A percentile compares a stretch with the other conserved stretches of the same genome.
These are phyloP conservation scores for Stomorhina lunata DNA, from an alignment of 2,888 invertebrate genomes.

Conservation along the genomic window DNA sequence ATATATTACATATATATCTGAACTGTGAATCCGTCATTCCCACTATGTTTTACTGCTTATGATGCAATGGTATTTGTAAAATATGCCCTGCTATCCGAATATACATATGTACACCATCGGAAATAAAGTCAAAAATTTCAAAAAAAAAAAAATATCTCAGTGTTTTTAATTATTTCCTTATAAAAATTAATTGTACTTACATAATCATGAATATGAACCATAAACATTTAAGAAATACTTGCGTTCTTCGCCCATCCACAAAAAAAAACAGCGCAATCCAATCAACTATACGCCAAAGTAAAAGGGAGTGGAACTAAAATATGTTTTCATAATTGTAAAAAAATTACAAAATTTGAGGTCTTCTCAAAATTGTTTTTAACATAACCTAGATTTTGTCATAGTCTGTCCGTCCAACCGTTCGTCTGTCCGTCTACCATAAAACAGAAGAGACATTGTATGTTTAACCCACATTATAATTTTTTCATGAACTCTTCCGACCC, in stretches of 20 bases:
- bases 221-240: slow-evolving; percentile 4
- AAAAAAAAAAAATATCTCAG: too few relatives aligned
- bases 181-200: too few relatives aligned
- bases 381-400: neutral
- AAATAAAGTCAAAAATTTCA: too few relatives aligned
- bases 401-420: too few relatives aligned
- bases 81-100: too few relatives aligned
- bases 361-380: neutral
- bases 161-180: too few relatives aligned
- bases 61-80: too few relatives aligned
- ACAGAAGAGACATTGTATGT: neutral
- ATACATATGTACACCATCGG: too few relatives aligned
- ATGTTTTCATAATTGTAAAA: slow-evolving; percentile 21
- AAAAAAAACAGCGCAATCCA: neutral
- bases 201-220: slow-evolving; percentile 32
- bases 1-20: too few relatives aligned
- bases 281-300: neutral
- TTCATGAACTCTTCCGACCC: neutral
- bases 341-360: neutral
- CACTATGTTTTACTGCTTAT: too few relatives aligned
- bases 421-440: neutral
- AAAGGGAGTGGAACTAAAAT: neutral
- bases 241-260: neutral
- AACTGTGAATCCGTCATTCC: too few relatives aligned
- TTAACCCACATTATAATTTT: slow-evolving; percentile 29